A percentile compares a stretch with the other conserved stretches of the same genome.
phyloP scores from a whole-genome alignment of 1,140 invertebrate species.

The Lepidurus apus region DNA sequence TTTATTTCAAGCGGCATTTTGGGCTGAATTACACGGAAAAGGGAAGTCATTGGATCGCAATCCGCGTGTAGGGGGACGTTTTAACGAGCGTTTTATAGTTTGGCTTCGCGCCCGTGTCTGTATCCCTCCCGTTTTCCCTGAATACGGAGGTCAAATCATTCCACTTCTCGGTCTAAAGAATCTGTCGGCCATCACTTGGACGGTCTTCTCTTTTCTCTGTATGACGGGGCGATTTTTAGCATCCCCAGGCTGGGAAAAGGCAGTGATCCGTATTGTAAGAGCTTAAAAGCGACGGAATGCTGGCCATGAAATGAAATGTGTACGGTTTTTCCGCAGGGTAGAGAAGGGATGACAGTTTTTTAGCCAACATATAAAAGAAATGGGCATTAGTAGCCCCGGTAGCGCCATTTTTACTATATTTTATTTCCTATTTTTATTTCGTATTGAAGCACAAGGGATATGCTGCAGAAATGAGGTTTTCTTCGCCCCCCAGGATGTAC shows the following conservation, averaged over 20 bases:
- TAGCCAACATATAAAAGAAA: no score
- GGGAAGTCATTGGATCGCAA: constrained; percentile 18
- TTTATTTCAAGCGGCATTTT: background rate
- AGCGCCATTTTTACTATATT: no score
- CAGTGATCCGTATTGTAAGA: constrained; percentile 1
- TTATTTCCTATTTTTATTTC: no score
- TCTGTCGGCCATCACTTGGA: background rate
- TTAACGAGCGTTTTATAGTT: background rate
- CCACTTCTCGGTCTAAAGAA: constrained; percentile 9
- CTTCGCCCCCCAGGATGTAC: no score
- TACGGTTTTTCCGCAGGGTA: no score
- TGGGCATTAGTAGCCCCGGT: no score
- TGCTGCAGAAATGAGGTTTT: no score
- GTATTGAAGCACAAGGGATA: no score
- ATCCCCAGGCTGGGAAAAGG: background rate
- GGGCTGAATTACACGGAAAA: background rate
- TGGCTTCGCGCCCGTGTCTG: constrained; percentile 8
- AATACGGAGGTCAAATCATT: constrained; percentile 19
- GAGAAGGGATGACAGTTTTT: no score
- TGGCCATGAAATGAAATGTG: background rate
- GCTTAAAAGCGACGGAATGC: background rate
- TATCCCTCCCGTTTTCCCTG: background rate
- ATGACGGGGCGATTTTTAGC: background rate
- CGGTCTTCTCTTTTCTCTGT: background rate
- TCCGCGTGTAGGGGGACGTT: background rate